Evolutionary conservation across 2,113 vertebrate genomes (phyloP), one percentile per base, ranked within the genome.

Genomic region (Bubo blakistoni): DNA sequence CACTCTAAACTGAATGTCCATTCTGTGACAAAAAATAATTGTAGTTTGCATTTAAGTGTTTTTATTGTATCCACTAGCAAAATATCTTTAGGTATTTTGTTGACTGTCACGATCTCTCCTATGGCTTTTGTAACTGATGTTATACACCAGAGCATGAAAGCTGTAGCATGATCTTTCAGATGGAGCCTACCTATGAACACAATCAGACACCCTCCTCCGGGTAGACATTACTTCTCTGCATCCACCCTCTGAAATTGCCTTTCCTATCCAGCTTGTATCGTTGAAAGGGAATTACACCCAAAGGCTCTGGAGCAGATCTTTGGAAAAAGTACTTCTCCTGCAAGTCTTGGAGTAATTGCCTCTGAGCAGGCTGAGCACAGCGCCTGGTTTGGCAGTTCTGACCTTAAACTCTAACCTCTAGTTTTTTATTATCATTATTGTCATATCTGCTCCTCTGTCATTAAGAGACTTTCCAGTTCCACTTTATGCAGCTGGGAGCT

Each of bases 381-480:
- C 78, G 92, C 89, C 90, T 73, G 82, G 73, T 88, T 95, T 95
- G 91, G 90, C 88, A 86, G 88, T 88, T 88, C 74, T 96, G 95
- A 94, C 96, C 95, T 94, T 91, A 89, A 93, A 91, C 73, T 92
- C 80, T 87, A 96, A 88, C 90, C 85, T 94, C 90, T 54, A 76
- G 72, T 5, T 88, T 96, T 95, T 95, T 93, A 93, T 91, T 90
- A 88, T 95, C 54, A 2, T 94, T 76, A 90, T 97, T 94, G 91
- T 92, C 89, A 47, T 95, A 86, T 89, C 93, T 96, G 71, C 74
- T 90, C 10, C 86, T 86, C 92, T 96, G 92, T 96, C 94, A 95
- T 96, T 92, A 92, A 84, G 78, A 94, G 83, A 61, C 72, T 94
- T 94, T 94, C 67, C 90, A 90, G 84, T 94, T 95, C 82, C 76